phyloP scores from a whole-genome alignment of 2,797 vertebrate genomes.

The Leptodactylus fallax region DNA sequence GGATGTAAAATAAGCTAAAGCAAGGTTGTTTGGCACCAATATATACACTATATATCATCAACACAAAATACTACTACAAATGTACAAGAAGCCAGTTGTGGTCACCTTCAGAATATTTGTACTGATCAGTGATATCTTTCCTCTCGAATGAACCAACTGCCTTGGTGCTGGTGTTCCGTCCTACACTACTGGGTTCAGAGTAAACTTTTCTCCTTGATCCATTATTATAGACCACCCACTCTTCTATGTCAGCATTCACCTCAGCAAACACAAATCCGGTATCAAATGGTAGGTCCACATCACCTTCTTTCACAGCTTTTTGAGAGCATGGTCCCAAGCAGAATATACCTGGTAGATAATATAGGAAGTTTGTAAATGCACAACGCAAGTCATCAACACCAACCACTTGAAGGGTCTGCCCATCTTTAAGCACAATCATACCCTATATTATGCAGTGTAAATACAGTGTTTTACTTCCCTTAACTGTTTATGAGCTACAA shows the following conservation, averaged over 20 bases:
- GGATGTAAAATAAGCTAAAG: too few species aligned
- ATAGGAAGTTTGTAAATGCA: neutral
- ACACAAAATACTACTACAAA: neutral
- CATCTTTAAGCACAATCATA: too few species aligned
- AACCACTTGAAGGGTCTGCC: neutral
- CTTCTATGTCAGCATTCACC: constrained; percentile 76
- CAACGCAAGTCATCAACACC: neutral
- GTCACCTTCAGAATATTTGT: constrained; percentile 90
- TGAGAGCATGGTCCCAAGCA: constrained; percentile 78
- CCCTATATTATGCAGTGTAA: too few species aligned
- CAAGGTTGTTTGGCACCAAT: too few species aligned
- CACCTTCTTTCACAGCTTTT: constrained; percentile 76
- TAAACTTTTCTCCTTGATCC: constrained; percentile 71
- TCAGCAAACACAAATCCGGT: constrained; percentile 76
- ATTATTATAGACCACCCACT: constrained; percentile 75
- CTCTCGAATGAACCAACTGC: constrained; percentile 78
- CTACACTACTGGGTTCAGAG: constrained; percentile 76
- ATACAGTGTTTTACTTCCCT: too few species aligned
- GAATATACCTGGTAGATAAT: constrained; percentile 71
- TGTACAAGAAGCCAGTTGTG: neutral
- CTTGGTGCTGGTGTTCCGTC: constrained; percentile 89
- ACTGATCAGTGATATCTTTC: constrained; percentile 80
- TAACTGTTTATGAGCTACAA: too few species aligned
- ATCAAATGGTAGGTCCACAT: constrained; percentile 74
- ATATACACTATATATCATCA: too few species aligned